Evolutionary conservation across 1,140 invertebrate genomes (phyloP), one percentile per base, ranked within the genome.

Genomic region (Parasteatoda tepidariorum): DNA sequence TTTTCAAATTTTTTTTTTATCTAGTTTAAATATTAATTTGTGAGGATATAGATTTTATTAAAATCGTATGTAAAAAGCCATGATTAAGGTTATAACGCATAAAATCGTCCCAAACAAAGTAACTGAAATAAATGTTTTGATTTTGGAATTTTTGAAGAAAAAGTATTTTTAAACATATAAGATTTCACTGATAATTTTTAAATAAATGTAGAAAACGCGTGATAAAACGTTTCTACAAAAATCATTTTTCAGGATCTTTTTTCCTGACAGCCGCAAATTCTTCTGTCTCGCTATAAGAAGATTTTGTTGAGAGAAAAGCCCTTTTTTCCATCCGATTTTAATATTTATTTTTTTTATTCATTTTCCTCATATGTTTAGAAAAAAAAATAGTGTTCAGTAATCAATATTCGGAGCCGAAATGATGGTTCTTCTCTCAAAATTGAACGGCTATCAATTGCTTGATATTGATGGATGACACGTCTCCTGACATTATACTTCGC

Each of bases 181-280:
- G n/a, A n/a, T n/a, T n/a, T n/a, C n/a, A n/a, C n/a, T n/a, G n/a
- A n/a, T n/a, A n/a, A n/a, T n/a, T n/a, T 55, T 22, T 30, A 74
- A 74, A 59, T 75, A 75, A 75, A 75, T 54, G 34, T 57, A 33
- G 3, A 73, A 71, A 73, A 54, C 55, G 70, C 54, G 48, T 30
- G 18, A 64, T 41, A 31, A 66, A 66, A 34, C 55, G 31, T 30
- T 55, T 54, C 13, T 15, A 9, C 11, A 18, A 41, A 68, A 79
- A 79, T 68, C 76, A 79, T 79, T 79, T 79, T 68, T 79, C 76
- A 79, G 57, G 64, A 34, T 73, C 28, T 24, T 64, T 26, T 33
- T 18, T 26, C 38, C 13, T 71, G 74, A 78, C 74, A 78, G 61
- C 74, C 74, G 41, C 74, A 78, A 78, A 78, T 78, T 78, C 74